These are phyloP conservation scores for Tragelaphus imberbis DNA, from an alignment of 2,113 vertebrate species.

Conservation along the genomic window DNA sequence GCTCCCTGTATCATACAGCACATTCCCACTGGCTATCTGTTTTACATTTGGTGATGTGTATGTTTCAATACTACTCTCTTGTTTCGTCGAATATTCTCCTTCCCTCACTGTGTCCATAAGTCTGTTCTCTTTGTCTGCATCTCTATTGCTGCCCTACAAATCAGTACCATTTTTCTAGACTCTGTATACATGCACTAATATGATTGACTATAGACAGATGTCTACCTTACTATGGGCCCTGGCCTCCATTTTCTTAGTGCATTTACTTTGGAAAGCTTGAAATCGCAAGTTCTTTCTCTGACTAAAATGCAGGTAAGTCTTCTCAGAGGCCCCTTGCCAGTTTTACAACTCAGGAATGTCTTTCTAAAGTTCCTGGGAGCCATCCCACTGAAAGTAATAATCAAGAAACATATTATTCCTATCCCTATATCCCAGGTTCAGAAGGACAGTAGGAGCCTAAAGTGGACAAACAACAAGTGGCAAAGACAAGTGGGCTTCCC, in stretches of 20 bases:
- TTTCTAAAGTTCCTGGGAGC: neutral
- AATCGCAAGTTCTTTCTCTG: neutral
- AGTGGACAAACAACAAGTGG: neutral
- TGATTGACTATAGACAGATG: neutral
- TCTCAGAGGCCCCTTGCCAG: neutral
- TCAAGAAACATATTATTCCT: neutral
- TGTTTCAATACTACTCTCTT: neutral
- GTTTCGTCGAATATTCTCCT: accelerated
- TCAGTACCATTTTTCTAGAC: neutral
- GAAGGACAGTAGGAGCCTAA: neutral
- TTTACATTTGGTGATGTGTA: neutral
- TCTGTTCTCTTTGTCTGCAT: neutral
- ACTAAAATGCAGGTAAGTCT: neutral
- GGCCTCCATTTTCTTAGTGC: neutral
- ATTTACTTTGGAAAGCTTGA: neutral
- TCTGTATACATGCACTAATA: neutral
- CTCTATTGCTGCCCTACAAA: neutral
- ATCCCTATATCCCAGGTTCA: neutral
- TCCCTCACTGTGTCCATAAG: neutral
- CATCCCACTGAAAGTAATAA: neutral
- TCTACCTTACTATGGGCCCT: neutral
- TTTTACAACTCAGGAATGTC: neutral
- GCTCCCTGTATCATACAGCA: neutral
- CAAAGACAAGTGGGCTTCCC: neutral
- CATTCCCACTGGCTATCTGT: neutral